A percentile compares a stretch with the other conserved stretches of the same genome.
Conservation (phyloP, 2,888 invertebrate species). For the Molorchus minor region DNA sequence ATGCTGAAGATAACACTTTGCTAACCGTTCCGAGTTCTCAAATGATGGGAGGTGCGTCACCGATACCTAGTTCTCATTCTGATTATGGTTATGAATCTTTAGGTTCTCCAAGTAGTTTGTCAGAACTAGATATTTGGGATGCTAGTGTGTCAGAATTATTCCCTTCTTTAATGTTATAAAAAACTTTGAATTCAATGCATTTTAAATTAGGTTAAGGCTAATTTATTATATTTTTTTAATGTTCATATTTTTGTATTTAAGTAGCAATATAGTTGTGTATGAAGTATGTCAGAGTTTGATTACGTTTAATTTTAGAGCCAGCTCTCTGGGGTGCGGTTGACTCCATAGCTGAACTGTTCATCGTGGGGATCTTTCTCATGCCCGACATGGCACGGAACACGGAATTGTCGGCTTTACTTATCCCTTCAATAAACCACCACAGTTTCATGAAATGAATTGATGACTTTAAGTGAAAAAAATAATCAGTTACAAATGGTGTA, state of each 20-base stretch:
- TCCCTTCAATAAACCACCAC: too few species aligned
- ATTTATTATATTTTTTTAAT: conserved; percentile 30
- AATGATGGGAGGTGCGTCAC: conserved; percentile 39
- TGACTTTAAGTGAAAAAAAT: too few species aligned
- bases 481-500: too few species aligned
- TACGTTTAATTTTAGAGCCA: too few species aligned
- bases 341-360: too few species aligned
- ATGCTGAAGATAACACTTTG: conserved; percentile 34
- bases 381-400: too few species aligned
- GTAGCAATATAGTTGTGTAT: conserved; percentile 33
- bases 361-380: too few species aligned
- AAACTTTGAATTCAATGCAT: not conserved
- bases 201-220: conserved; percentile 17
- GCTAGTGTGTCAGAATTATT: conserved; percentile 81
- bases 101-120: conserved; percentile 65
- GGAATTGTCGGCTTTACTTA: too few species aligned
- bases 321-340: too few species aligned
- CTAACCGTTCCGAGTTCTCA: conserved; percentile 31
- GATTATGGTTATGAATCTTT: conserved; percentile 75
- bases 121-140: conserved; percentile 72
- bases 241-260: conserved; percentile 16
- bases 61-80: conserved; percentile 56
- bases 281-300: too few species aligned
- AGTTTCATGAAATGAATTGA: too few species aligned
- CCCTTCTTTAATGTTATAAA: conserved; percentile 72